phyloP scores from a whole-genome alignment of 2,888 invertebrate genomes.

The Catocala nupta region DNA sequence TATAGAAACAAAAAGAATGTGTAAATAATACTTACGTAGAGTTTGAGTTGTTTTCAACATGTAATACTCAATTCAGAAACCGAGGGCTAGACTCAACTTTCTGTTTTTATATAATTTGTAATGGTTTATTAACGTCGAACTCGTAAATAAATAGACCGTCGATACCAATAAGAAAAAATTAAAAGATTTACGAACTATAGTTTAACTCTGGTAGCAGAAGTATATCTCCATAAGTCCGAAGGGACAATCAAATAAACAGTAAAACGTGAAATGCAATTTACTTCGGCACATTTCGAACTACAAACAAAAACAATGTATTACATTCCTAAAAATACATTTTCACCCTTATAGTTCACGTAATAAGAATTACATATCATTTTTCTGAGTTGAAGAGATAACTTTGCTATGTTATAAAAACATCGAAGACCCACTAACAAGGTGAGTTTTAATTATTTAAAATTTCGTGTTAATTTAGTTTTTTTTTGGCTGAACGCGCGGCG shows the following conservation, averaged over 20 bases:
- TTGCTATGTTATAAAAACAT: slow-evolving; percentile 67
- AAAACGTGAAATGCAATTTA: slow-evolving; percentile 75
- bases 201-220: slow-evolving; percentile 55
- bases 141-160: too few species aligned
- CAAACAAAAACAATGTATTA: slow-evolving; percentile 16
- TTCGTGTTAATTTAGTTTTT: slow-evolving; percentile 82
- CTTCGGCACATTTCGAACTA: slow-evolving; percentile 66
- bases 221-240: slow-evolving; percentile 49
- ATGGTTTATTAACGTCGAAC: too few species aligned
- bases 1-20: too few species aligned
- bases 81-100: too few species aligned
- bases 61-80: too few species aligned
- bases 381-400: slow-evolving; percentile 15
- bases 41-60: too few species aligned
- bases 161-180: not conserved
- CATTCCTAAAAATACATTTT: not conserved
- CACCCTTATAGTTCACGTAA: slow-evolving; percentile 12
- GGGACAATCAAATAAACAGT: slow-evolving; percentile 80
- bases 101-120: too few species aligned
- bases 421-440: slow-evolving; percentile 77
- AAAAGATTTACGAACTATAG: slow-evolving; percentile 11
- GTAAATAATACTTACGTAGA: too few species aligned
- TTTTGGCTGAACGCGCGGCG: slow-evolving; percentile 65
- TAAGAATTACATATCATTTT: slow-evolving; percentile 13
- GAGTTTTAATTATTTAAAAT: slow-evolving; percentile 83